phyloP scores from a whole-genome alignment of 2,797 vertebrate species.

The Limosa lapponica region DNA sequence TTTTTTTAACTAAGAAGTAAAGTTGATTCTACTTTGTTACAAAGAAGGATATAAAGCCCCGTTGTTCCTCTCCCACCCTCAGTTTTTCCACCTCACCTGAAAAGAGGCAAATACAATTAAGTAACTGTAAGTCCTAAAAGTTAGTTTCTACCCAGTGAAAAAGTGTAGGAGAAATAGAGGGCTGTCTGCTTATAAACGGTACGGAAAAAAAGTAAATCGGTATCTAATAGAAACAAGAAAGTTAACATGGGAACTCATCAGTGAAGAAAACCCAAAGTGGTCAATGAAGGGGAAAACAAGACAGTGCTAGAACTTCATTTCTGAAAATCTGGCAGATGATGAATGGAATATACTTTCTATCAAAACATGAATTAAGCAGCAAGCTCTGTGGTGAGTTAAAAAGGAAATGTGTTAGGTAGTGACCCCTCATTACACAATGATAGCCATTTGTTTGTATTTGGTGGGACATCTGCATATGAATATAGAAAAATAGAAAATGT shows the following conservation, averaged over 20 bases:
- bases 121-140: not conserved
- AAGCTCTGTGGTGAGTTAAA: not conserved
- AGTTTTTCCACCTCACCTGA: not conserved
- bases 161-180: not conserved
- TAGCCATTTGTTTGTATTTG: not conserved
- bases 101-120: not conserved
- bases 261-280: not conserved
- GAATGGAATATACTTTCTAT: not conserved
- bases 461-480: not conserved
- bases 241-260: not conserved
- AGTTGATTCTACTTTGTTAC: not conserved
- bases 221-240: not conserved
- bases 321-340: not conserved
- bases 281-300: not conserved
- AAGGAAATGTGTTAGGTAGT: not conserved
- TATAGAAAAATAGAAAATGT: not conserved
- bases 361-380: not conserved
- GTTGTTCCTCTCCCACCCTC: not conserved
- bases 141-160: not conserved
- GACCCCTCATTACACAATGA: not conserved
- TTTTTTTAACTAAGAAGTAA: not conserved
- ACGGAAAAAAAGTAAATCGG: not conserved
- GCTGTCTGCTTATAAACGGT: not conserved
- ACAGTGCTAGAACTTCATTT: not conserved
- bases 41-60: not conserved